These are phyloP conservation scores for Mellilla xanthometata DNA, from an alignment of 2,888 invertebrate species.

Conservation along the genomic window DNA sequence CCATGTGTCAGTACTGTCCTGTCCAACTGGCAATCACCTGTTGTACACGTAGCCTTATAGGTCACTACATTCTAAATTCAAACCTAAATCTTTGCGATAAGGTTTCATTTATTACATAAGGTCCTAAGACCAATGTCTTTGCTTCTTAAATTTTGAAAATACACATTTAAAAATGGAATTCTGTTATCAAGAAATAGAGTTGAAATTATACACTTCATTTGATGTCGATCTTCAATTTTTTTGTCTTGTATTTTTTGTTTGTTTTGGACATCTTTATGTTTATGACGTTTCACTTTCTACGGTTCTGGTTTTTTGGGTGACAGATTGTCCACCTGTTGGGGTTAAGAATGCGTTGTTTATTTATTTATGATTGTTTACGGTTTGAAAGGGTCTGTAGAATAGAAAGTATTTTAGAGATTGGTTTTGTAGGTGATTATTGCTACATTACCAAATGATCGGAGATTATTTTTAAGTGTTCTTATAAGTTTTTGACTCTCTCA, in stretches of 20 bases:
- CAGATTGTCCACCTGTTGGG: constrained; percentile 31
- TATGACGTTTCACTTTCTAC: constrained; percentile 33
- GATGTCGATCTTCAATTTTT: not conserved
- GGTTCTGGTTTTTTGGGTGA: constrained; percentile 25
- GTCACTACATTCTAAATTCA: not conserved
- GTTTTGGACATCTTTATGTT: constrained; percentile 35
- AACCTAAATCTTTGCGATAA: not conserved
- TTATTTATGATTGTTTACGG: not conserved
- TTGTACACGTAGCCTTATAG: constrained; percentile 27
- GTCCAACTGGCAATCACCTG: constrained; percentile 54
- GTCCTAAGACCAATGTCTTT: no score
- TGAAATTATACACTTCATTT: no score
- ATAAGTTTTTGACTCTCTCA: no score
- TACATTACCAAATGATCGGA: no score
- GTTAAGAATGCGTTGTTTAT: constrained; percentile 8
- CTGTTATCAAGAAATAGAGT: no score
- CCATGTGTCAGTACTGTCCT: constrained; percentile 30
- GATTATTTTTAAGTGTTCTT: no score
- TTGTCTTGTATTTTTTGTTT: constrained; percentile 14
- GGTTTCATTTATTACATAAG: not conserved
- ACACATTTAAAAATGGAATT: no score
- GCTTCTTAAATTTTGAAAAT: no score
- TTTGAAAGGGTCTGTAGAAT: not conserved
- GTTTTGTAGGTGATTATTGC: no score
- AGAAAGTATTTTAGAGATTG: no score